phyloP scores from a whole-genome alignment of 2,888 invertebrate species.

The Scelioninae gen. 1 region DNA sequence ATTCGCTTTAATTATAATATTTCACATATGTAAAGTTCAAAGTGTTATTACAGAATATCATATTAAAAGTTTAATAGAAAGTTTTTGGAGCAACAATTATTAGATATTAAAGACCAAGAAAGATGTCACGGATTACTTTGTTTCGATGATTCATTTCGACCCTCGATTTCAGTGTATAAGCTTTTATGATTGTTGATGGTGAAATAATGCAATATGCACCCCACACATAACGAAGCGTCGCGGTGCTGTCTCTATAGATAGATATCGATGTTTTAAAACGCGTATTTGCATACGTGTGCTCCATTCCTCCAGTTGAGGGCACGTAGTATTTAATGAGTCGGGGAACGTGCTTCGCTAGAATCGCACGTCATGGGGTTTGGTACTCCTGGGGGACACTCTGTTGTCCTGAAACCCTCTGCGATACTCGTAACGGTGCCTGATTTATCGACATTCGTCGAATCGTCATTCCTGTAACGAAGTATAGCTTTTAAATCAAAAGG shows the following conservation, averaged over 20 bases:
- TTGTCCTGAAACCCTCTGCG: conserved; percentile 60
- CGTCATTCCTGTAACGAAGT: conserved; percentile 82
- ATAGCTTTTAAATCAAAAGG: conserved; percentile 73
- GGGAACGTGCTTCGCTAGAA: conserved; percentile 76
- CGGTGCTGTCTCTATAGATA: conserved; percentile 74
- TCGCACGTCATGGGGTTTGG: conserved; percentile 73
- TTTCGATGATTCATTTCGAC: conserved; percentile 79
- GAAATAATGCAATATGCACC: conserved; percentile 81
- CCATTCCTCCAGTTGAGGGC: conserved; percentile 77
- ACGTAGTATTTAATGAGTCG: conserved; percentile 82
- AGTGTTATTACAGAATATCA: no score
- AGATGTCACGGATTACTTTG: conserved; percentile 61
- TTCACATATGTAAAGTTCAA: no score
- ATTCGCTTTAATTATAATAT: no score
- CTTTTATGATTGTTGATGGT: conserved; percentile 77
- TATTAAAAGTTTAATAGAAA: conserved; percentile 5
- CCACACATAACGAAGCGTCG: conserved; percentile 79
- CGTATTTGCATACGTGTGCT: conserved; percentile 79
- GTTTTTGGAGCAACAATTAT: conserved; percentile 29
- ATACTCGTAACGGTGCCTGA: conserved; percentile 82
- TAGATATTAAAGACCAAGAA: conserved; percentile 50
- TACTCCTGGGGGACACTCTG: conserved; percentile 79
- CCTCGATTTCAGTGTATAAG: conserved; percentile 68
- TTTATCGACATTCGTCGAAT: conserved; percentile 87
- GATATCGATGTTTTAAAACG: conserved; percentile 82